Conservation (phyloP, 2,888 invertebrate genomes). For the Amorpha juglandis region DNA sequence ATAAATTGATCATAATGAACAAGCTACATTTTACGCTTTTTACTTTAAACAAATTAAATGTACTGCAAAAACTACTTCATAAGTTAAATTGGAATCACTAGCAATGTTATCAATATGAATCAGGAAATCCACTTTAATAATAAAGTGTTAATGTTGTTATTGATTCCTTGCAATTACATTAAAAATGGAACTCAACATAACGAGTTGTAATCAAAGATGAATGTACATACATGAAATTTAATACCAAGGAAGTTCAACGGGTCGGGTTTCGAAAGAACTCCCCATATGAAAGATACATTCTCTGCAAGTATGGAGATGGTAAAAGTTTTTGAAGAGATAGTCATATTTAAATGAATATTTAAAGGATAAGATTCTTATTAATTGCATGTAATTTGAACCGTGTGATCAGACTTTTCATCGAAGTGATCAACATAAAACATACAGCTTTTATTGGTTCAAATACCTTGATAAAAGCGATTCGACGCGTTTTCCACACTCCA, state of each 20-base stretch:
- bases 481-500: too few relatives aligned
- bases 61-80: not conserved
- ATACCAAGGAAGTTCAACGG: conserved; percentile 20
- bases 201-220: conserved; percentile 20
- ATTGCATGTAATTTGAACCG: too few relatives aligned
- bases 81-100: not conserved
- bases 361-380: too few relatives aligned
- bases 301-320: not conserved
- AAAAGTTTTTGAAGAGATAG: not conserved
- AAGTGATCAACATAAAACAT: too few relatives aligned
- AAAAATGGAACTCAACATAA: not conserved
- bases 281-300: conserved; percentile 5
- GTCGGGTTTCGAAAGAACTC: conserved; percentile 17
- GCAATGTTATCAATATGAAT: not conserved
- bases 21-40: too few relatives aligned
- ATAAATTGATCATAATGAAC: too few relatives aligned
- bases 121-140: not conserved
- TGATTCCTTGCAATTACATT: not conserved
- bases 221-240: conserved; percentile 12
- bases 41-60: too few relatives aligned
- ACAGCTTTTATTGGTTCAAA: too few relatives aligned
- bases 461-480: too few relatives aligned
- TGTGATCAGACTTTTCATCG: too few relatives aligned
- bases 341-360: not conserved
- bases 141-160: not conserved